Evolutionary conservation across 2,113 vertebrate species (phyloP).

Genomic region (Python bivittatus): DNA sequence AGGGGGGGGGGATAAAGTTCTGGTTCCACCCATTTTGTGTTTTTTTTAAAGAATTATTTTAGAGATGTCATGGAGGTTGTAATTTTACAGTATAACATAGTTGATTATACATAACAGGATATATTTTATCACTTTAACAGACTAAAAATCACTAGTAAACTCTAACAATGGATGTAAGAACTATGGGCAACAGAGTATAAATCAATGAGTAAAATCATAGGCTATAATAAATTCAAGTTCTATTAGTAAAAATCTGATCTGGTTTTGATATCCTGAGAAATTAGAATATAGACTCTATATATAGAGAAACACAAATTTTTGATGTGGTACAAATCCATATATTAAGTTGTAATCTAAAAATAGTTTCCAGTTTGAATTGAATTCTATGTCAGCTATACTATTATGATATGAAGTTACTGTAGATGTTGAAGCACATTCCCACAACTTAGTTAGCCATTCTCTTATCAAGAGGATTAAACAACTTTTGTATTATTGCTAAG

Average conservation of each 20-base stretch:
- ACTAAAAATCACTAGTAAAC: background rate
- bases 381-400: background rate
- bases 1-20: background rate
- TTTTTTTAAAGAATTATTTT: background rate
- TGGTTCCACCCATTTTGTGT: background rate
- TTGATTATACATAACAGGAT: background rate
- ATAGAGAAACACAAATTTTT: background rate
- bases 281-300: background rate
- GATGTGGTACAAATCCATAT: background rate
- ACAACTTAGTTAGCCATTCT: background rate
- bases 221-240: background rate
- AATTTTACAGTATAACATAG: background rate
- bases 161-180: background rate
- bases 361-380: background rate
- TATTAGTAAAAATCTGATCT: background rate
- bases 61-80: background rate
- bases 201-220: background rate
- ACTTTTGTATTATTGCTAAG: background rate
- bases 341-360: background rate
- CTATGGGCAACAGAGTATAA: background rate
- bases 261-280: background rate
- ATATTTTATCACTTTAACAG: background rate
- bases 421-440: background rate
- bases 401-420: background rate
- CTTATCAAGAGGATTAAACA: background rate